phyloP scores from a whole-genome alignment of 1,140 invertebrate genomes.

The Penaeus chinensis region DNA sequence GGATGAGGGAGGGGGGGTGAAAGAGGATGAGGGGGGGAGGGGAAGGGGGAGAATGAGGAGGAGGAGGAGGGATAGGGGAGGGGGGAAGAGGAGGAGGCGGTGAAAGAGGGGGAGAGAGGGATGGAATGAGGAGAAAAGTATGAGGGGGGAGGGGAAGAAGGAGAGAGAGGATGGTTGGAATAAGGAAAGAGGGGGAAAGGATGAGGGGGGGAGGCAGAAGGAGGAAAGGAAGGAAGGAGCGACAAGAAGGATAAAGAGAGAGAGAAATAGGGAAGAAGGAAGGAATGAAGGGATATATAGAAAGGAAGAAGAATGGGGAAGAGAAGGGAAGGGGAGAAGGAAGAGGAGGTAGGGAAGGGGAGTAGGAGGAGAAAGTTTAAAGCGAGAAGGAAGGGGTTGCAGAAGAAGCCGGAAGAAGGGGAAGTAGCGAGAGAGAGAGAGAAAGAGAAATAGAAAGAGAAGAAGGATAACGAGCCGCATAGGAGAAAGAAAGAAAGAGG shows the following conservation, averaged over 20 bases:
- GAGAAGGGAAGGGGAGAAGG: neutral
- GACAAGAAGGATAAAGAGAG: neutral
- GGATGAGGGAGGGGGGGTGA: neutral
- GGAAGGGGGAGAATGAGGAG: neutral
- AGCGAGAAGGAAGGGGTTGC: neutral
- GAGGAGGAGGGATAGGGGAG: neutral
- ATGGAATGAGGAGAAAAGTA: neutral
- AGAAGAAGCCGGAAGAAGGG: no score
- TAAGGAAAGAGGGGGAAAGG: neutral
- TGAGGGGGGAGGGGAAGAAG: neutral
- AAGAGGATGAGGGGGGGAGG: neutral
- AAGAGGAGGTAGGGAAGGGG: neutral
- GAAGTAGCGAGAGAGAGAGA: no score
- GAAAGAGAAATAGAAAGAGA: neutral
- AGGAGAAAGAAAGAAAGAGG: constrained; percentile 3
- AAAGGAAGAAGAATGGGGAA: neutral
- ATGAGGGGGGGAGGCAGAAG: neutral
- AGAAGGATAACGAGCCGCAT: neutral
- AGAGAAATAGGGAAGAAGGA: neutral
- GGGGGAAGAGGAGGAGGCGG: neutral
- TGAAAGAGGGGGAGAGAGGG: neutral
- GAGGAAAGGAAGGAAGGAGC: neutral
- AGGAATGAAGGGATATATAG: neutral
- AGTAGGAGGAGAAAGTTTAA: no score
- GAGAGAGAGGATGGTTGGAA: neutral